Evolutionary conservation across 2,888 invertebrate species (phyloP).

Genomic region (Habroteleia sp.): DNA sequence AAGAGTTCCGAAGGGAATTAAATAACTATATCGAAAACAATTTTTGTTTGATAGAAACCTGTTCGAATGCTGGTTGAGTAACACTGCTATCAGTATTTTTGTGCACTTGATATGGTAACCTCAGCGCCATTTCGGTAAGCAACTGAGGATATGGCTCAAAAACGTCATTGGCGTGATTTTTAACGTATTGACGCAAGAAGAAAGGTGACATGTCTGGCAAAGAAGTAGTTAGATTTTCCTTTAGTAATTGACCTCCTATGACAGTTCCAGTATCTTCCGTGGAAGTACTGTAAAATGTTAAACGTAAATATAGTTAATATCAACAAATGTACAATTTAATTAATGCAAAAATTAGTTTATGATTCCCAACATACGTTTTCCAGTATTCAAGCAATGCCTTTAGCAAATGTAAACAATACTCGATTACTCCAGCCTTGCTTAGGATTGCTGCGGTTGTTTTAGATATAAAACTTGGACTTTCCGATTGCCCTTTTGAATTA

Average conservation of each 20-base stretch:
- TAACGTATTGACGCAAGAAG: slow-evolving; percentile 95
- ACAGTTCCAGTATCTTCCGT: slow-evolving; percentile 80
- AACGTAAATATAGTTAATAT: no score
- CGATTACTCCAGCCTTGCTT: slow-evolving; percentile 86
- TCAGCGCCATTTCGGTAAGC: slow-evolving; percentile 96
- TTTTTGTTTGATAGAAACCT: slow-evolving; percentile 70
- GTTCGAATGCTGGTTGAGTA: slow-evolving; percentile 77
- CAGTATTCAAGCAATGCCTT: slow-evolving; percentile 89
- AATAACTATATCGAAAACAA: no score
- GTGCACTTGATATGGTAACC: slow-evolving; percentile 96
- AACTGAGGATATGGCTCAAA: slow-evolving; percentile 96
- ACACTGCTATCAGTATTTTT: slow-evolving; percentile 83
- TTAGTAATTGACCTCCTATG: slow-evolving; percentile 87
- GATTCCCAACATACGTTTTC: slow-evolving; percentile 84
- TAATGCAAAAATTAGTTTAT: no score
- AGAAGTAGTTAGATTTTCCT: slow-evolving; percentile 90
- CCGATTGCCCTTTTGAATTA: slow-evolving; percentile 77
- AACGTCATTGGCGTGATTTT: slow-evolving; percentile 93
- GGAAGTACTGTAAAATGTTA: slow-evolving; percentile 72
- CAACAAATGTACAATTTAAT: not conserved
- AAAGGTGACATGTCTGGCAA: slow-evolving; percentile 98
- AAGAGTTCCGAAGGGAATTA: not conserved
- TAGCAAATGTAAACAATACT: slow-evolving; percentile 87
- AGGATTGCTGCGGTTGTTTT: slow-evolving; percentile 87
- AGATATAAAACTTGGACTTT: slow-evolving; percentile 84